These are phyloP conservation scores for Drosophila pandora DNA, from an alignment of 1,140 invertebrate species.

Conservation along the genomic window DNA sequence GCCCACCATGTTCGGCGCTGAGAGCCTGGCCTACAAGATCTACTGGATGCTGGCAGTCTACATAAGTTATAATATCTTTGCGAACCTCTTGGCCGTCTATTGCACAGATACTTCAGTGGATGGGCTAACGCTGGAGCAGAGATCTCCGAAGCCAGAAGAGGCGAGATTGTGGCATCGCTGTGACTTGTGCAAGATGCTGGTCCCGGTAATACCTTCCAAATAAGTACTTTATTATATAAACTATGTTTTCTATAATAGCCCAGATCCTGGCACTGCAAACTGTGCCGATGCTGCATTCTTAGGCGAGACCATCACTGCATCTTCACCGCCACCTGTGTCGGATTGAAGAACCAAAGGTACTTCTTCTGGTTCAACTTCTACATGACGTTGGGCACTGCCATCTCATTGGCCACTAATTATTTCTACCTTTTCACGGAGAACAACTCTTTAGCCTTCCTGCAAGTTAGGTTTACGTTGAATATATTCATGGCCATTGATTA, in stretches of 20 bases:
- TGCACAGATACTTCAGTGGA: conserved; percentile 31
- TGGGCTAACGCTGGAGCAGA: conserved; percentile 11
- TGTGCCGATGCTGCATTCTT: conserved; percentile 93
- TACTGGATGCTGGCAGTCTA: conserved; percentile 11
- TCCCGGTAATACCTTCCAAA: conserved; percentile 84
- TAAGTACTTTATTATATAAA: no score
- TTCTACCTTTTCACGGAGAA: conserved; percentile 84
- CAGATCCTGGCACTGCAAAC: conserved; percentile 94
- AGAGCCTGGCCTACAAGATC: conserved; percentile 25
- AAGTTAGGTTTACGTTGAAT: conserved; percentile 3
- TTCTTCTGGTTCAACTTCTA: conserved; percentile 93
- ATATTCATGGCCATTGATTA: no score
- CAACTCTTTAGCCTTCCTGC: conserved; percentile 85
- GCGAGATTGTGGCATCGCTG: conserved; percentile 89
- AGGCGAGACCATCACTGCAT: conserved; percentile 98
- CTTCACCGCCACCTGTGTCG: conserved; percentile 94
- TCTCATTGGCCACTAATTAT: conserved; percentile 80
- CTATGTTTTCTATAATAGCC: conserved; percentile 83
- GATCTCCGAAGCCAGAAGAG: conserved; percentile 22
- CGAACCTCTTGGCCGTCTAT: conserved; percentile 42
- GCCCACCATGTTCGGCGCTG: conserved; percentile 17
- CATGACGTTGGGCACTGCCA: conserved; percentile 88
- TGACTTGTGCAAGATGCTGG: conserved; percentile 88
- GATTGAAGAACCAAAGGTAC: conserved; percentile 94
- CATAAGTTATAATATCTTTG: conserved; percentile 41